phyloP scores from a whole-genome alignment of 2,113 vertebrate genomes.

The Hemiscyllium ocellatum region DNA sequence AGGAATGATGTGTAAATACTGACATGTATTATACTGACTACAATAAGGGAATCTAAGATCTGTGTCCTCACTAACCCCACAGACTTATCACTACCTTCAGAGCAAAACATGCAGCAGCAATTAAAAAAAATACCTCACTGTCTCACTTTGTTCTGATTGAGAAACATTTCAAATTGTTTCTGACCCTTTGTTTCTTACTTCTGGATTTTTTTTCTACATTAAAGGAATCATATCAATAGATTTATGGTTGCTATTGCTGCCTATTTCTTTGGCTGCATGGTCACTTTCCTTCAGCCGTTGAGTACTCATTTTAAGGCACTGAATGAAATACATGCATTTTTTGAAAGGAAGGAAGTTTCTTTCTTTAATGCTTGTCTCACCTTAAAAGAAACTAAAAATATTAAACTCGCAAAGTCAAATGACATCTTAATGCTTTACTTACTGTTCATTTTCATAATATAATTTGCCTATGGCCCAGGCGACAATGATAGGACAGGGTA shows the following conservation, averaged over 20 bases:
- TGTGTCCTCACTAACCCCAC: background rate
- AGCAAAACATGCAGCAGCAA: too few relatives aligned
- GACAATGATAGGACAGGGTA: slow-evolving; percentile 81
- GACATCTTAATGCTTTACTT: slow-evolving; percentile 51
- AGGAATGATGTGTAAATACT: background rate
- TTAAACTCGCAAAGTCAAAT: background rate
- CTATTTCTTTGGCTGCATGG: background rate
- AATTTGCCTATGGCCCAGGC: slow-evolving; percentile 84
- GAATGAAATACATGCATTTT: background rate
- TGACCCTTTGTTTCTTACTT: background rate
- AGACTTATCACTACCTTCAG: background rate
- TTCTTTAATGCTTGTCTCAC: background rate
- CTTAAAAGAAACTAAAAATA: background rate
- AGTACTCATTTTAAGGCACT: background rate
- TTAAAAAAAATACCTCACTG: too few relatives aligned
- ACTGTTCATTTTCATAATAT: slow-evolving; percentile 87
- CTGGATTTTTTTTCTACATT: background rate
- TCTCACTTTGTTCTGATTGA: background rate
- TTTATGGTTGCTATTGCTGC: background rate
- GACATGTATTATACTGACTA: background rate
- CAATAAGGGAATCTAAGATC: background rate
- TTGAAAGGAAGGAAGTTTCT: background rate
- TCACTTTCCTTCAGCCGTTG: background rate
- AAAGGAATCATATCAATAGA: background rate
- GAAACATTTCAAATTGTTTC: background rate